A percentile compares a stretch with the other conserved stretches of the same genome.
phyloP scores from a whole-genome alignment of 2,888 invertebrate genomes.

The Scaptomyza flava region DNA sequence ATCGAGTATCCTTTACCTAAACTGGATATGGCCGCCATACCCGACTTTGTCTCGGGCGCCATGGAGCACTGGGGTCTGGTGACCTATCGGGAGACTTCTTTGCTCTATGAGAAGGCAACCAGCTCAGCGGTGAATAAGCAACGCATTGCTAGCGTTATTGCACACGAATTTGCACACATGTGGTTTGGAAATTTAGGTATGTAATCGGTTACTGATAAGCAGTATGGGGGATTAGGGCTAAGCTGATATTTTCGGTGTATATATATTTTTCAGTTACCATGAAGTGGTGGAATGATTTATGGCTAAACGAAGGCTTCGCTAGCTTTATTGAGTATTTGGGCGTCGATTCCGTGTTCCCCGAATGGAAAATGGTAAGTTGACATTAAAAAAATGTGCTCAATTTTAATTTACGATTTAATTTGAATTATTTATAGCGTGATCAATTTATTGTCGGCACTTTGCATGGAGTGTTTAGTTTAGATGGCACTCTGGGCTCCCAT shows the following conservation, averaged over 20 bases:
- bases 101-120: conserved; percentile 90
- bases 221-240: background rate
- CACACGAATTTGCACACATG: conserved; percentile 98
- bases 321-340: conserved; percentile 95
- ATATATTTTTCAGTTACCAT: conserved; percentile 89
- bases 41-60: conserved; percentile 88
- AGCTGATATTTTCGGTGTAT: conserved; percentile 3
- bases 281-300: conserved; percentile 96
- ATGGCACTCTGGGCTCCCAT: conserved; percentile 93
- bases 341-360: conserved; percentile 88
- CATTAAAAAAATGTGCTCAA: background rate
- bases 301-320: conserved; percentile 98
- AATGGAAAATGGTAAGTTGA: conserved; percentile 90
- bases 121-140: conserved; percentile 92
- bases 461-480: conserved; percentile 89
- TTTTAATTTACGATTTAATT: background rate
- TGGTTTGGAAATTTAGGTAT: conserved; percentile 95
- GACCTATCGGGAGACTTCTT: conserved; percentile 94
- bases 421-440: conserved; percentile 87
- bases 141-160: conserved; percentile 91
- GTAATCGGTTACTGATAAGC: conserved; percentile 9
- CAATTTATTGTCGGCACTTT: conserved; percentile 90
- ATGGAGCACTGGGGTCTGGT: conserved; percentile 99
- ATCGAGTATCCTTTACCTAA: conserved; percentile 95
- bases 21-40: conserved; percentile 86